Base-by-base conservation (phyloP, 2,888 invertebrate species). In the Parnassius orleans region DNA sequence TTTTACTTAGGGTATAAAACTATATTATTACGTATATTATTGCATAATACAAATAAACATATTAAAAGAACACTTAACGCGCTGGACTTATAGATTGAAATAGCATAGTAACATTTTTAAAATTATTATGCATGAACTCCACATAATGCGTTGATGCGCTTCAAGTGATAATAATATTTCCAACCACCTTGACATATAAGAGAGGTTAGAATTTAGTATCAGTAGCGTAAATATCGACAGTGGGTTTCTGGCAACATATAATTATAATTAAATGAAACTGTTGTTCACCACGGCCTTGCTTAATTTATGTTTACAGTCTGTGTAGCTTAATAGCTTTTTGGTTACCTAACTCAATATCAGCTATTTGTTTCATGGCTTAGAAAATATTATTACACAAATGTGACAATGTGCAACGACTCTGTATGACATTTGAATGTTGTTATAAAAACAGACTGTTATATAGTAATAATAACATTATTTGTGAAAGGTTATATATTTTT, bases 141-240 rank as follows among this genome's bases (percentile, higher is more conserved):
- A 46, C 7, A 48, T 10, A 14, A 9, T 10, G 48, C 33, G 33
- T 33, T 33, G 9, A 48, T 14, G 48, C 48, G 48, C 48, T 48
- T n/a, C 48, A 14, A 12, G 15, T 9, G 33, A 33, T 33, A 33
- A 48, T 15, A 41, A 10, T 53, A 43, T 53, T 10, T 46, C 2
- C 1, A 42, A 48, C 55, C 56, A 46, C 56, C 62, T 62, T 57
- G 62, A 62, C 57, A 62, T 57, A 58, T 53, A 19, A 19, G 14
- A 33, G 52, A 57, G 53, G 33, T 53, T 46, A 44, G 43, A 57
- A 44, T 62, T 48, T 41, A 48, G 48, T 57, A 48, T 47, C 57
- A 14, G 9, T 44, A 9, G 43, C 44, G 24, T 60, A 44, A 54
- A 53, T 44, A 50, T 33, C 42, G 24, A 7, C 24, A 1, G 3